Conservation (phyloP, 2,113 vertebrate genomes). For the Sander lucioperca region DNA sequence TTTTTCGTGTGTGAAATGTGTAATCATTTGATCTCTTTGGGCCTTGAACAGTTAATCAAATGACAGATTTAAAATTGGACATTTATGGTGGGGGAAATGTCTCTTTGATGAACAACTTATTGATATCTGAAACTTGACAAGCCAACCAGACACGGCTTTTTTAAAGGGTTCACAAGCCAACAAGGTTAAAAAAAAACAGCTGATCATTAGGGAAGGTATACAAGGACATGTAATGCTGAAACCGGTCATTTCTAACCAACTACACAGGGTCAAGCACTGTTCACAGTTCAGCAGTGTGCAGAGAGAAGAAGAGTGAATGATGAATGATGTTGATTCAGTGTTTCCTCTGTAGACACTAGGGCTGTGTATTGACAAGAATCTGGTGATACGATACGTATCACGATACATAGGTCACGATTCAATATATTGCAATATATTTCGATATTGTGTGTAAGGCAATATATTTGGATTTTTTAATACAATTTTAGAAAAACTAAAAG, state of each 20-base stretch:
- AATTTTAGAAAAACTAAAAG: too few relatives aligned
- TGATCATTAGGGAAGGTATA: background rate
- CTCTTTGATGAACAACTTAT: background rate
- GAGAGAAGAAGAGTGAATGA: background rate
- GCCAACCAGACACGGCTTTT: background rate
- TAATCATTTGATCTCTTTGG: too few relatives aligned
- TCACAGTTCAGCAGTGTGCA: background rate
- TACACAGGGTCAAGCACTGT: background rate
- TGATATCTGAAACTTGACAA: background rate
- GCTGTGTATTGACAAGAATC: too few relatives aligned
- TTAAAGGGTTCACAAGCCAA: background rate
- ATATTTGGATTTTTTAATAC: too few relatives aligned
- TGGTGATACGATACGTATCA: too few relatives aligned
- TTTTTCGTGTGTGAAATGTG: background rate
- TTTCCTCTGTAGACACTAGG: background rate
- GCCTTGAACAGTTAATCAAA: background rate
- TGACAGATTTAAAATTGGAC: background rate
- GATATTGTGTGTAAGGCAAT: too few relatives aligned
- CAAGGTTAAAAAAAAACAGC: background rate
- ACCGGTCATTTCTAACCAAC: background rate
- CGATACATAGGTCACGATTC: too few relatives aligned
- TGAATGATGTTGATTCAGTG: conserved; percentile 9
- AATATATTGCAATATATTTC: too few relatives aligned
- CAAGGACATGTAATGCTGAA: background rate
- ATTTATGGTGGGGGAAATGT: background rate